Evolutionary conservation across 2,888 invertebrate species (phyloP), one percentile per base, ranked within the genome.

Genomic region (Aphodius sticticus): DNA sequence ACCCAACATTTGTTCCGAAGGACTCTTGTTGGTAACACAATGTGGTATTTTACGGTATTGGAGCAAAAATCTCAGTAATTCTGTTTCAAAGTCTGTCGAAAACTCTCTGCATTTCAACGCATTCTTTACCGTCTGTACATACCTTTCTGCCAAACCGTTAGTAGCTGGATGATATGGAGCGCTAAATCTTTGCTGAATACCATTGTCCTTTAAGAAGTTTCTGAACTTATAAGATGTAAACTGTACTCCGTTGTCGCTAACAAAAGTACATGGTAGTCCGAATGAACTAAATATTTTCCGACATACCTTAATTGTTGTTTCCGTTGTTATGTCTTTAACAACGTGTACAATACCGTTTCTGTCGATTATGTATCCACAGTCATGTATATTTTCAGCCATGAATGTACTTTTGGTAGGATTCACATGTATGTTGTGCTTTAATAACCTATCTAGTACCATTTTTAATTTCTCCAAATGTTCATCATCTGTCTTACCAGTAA

Each of bases 301-400:
- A 9, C 79, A 78, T 26, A 74, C 82, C 70, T 78, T 78, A 36
- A 84, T 81, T 35, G 81, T 79, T 7, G 70, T 81, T 6, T 79
- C 78, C 6, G 81, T 70, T 35, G 82, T 84, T 16, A 83, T 83
- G 36, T 79, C 76, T 37, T 79, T 81, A 35, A 84, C 76, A 15
- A 82, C 76, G 74, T 83, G 79, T 15, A 83, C 81, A n/a, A n/a
- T n/a, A n/a, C n/a, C n/a, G n/a, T n/a, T 69, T 77, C 83, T 84
- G 79, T 86, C 84, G 76, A 88, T 86, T 12, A 83, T 78, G 80
- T 86, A 86, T 3, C 86, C 85, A 70, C 84, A 86, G 81, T 86
- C 86, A 74, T 84, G 84, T 15, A 87, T 86, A 69, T 81, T 6
- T 12, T 85, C 81, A 78, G 82, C 79, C 16, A 86, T 77, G 79